Evolutionary conservation across 2,113 vertebrate species (phyloP).

Genomic region (Falco punctatus): DNA sequence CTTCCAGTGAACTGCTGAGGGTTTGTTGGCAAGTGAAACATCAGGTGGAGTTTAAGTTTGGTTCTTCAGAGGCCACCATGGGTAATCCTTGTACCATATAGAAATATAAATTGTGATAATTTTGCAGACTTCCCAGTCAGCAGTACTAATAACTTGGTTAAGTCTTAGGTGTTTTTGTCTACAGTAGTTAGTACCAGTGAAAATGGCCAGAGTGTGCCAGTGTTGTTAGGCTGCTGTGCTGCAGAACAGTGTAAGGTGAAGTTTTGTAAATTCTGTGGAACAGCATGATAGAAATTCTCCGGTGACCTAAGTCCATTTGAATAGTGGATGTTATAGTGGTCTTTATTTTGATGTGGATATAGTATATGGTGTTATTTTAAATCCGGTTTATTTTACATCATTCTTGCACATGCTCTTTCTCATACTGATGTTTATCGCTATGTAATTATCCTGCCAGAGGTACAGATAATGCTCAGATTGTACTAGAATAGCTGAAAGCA

Average conservation of each 20-base stretch:
- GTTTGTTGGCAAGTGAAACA: neutral
- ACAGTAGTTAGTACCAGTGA: neutral
- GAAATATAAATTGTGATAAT: neutral
- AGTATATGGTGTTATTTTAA: neutral
- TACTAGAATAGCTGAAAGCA: neutral
- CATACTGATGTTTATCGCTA: neutral
- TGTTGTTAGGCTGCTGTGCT: neutral
- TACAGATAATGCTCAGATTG: neutral
- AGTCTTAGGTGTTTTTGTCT: neutral
- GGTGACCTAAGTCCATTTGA: neutral
- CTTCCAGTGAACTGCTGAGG: neutral
- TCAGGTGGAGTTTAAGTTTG: neutral
- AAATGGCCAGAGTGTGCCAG: neutral
- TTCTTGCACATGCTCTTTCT: neutral
- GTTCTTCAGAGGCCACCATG: fast-evolving
- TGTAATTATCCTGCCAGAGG: neutral
- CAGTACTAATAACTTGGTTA: neutral
- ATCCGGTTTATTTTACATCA: neutral
- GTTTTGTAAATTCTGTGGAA: neutral
- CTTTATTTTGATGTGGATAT: neutral
- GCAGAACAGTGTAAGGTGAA: neutral
- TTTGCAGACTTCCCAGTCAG: neutral
- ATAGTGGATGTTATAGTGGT: neutral
- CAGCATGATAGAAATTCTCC: neutral
- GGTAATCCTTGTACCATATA: neutral